A percentile compares a stretch with the other conserved stretches of the same genome.
phyloP scores from a whole-genome alignment of 2,888 invertebrate genomes.

The Cerastis leucographa region DNA sequence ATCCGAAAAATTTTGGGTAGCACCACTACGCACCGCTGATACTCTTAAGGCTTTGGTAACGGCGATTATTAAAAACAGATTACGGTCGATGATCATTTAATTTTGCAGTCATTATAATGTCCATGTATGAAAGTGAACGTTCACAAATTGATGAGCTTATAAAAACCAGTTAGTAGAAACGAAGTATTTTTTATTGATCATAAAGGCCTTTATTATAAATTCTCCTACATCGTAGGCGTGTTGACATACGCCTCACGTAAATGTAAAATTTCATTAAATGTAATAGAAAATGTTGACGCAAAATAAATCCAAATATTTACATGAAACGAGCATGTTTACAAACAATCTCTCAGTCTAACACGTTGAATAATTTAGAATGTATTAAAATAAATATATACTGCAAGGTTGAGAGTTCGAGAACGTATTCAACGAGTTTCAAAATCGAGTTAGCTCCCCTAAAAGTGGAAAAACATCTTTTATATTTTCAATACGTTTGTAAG shows the following conservation, averaged over 20 bases:
- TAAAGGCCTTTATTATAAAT: not conserved
- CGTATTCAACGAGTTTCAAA: slow-evolving; percentile 46
- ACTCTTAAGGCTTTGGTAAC: not conserved
- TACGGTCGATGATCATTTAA: not conserved
- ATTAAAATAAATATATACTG: slow-evolving; percentile 49
- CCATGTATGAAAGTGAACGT: not conserved
- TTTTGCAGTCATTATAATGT: not conserved
- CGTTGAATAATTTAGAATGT: slow-evolving; percentile 50
- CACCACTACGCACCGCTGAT: not conserved
- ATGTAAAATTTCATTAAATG: slow-evolving; percentile 1
- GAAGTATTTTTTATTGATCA: not conserved
- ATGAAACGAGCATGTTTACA: slow-evolving; percentile 33
- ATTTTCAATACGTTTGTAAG: slow-evolving; percentile 34
- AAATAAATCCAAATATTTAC: slow-evolving; percentile 11
- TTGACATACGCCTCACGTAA: not conserved
- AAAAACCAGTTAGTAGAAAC: not conserved
- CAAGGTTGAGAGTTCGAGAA: slow-evolving; percentile 22
- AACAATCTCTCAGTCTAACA: slow-evolving; percentile 34
- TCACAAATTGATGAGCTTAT: not conserved
- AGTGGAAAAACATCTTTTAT: slow-evolving; percentile 44
- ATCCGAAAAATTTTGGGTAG: no score
- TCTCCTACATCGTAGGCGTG: not conserved
- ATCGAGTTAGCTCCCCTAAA: slow-evolving; percentile 57
- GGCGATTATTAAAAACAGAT: slow-evolving; percentile 1
- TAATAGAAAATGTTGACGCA: slow-evolving; percentile 19